Evolutionary conservation across 2,797 vertebrate species (phyloP).

Genomic region (Halcyon smyrnensis): DNA sequence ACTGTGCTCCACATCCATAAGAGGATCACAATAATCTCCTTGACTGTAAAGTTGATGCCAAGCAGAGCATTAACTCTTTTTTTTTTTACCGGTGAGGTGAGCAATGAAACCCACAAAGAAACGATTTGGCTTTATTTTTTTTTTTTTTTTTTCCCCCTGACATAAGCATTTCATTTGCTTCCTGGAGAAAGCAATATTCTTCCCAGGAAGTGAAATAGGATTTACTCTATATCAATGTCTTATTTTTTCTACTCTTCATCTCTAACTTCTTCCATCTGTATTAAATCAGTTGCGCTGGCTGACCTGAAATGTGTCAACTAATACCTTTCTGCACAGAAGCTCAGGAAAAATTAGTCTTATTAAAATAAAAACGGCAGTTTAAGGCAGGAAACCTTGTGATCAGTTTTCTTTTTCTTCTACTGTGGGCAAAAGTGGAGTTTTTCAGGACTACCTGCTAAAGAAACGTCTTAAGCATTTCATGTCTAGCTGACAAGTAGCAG

Average conservation of each 20-base stretch:
- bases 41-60: neutral
- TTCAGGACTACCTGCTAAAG: neutral
- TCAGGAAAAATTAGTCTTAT: neutral
- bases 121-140: neutral
- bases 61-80: neutral
- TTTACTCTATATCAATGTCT: conserved; percentile 3
- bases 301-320: neutral
- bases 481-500: neutral
- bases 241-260: neutral
- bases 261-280: conserved; percentile 1
- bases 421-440: neutral
- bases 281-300: neutral
- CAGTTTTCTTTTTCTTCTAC: neutral
- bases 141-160: neutral
- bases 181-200: neutral
- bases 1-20: neutral
- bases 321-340: neutral
- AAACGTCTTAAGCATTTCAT: neutral
- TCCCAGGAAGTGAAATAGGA: neutral
- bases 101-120: neutral
- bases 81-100: neutral
- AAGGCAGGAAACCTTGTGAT: neutral
- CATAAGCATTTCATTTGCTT: neutral
- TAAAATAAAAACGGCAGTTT: neutral
- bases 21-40: conserved; percentile 13